A percentile compares a stretch with the other conserved stretches of the same genome.
These are phyloP conservation scores for Antheraea assamensis DNA, from an alignment of 2,888 invertebrate species.

Conservation along the genomic window DNA sequence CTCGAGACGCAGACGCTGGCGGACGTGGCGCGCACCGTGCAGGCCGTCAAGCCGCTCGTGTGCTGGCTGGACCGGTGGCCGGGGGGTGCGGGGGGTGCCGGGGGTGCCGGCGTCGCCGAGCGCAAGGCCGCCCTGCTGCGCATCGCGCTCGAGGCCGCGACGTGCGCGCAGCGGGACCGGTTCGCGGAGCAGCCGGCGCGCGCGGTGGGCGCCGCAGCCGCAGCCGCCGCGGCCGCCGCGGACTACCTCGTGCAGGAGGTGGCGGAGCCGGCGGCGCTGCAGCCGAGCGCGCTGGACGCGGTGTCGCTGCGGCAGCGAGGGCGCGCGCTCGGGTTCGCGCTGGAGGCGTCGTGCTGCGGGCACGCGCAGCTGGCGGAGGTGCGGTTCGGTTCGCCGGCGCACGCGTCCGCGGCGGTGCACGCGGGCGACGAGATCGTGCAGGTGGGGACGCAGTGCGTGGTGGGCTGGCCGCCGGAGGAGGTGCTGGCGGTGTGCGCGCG, in stretches of 20 bases:
- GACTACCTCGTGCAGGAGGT: conserved; percentile 90
- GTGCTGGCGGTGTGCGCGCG: conserved; percentile 36
- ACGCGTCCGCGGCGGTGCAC: conserved; percentile 95
- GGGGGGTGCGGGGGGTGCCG: conserved; percentile 37
- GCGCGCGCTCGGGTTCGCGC: conserved; percentile 94
- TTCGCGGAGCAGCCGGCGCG: conserved; percentile 94
- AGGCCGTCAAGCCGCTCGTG: conserved; percentile 92
- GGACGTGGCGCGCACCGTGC: conserved; percentile 92
- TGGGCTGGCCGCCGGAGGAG: conserved; percentile 57
- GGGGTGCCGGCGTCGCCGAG: conserved; percentile 48
- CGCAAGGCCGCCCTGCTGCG: conserved; percentile 86
- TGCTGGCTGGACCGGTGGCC: conserved; percentile 93
- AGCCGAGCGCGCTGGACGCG: conserved; percentile 94
- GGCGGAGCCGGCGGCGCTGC: conserved; percentile 94
- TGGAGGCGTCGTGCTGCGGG: conserved; percentile 92
- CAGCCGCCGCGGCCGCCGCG: conserved; percentile 87
- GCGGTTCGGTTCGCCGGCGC: conserved; percentile 95
- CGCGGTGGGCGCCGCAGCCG: conserved; percentile 87
- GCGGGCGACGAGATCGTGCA: conserved; percentile 98
- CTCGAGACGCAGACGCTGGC: conserved; percentile 91
- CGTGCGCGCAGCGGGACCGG: conserved; percentile 94
- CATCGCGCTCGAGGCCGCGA: conserved; percentile 92
- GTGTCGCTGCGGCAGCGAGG: conserved; percentile 93
- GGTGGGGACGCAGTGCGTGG: conserved; percentile 62
- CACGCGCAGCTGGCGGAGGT: conserved; percentile 90